Percentiles rank a stretch among this genome's conserved stretches.
phyloP scores from a whole-genome alignment of 2,113 vertebrate genomes.

The Lanius ludovicianus region DNA sequence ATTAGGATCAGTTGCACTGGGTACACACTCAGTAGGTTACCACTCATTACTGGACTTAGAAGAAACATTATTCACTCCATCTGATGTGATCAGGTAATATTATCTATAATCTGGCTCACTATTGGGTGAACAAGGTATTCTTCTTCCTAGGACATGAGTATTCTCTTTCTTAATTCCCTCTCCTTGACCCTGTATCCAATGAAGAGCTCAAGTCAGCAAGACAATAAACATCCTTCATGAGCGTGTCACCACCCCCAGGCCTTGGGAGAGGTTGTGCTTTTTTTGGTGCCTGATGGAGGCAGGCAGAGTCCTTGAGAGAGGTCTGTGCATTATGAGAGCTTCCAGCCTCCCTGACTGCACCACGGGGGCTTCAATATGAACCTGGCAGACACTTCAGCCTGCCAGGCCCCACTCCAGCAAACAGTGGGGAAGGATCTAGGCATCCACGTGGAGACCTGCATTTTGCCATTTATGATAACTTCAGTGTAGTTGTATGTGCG shows the following conservation, averaged over 20 bases:
- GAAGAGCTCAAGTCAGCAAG: not conserved
- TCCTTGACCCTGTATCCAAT: not conserved
- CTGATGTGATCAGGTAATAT: not conserved
- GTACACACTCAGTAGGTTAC: not conserved
- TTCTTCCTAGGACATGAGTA: not conserved
- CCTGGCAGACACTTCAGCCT: not conserved
- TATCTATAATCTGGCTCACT: not conserved
- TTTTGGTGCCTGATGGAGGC: not conserved
- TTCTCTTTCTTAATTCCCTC: not conserved
- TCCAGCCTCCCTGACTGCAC: not conserved
- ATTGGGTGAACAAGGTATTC: not conserved
- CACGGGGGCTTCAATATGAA: rapidly evolving
- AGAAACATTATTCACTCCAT: not conserved
- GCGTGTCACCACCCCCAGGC: not conserved
- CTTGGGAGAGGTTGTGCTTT: not conserved
- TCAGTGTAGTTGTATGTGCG: not conserved
- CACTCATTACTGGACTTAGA: not conserved
- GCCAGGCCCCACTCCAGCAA: not conserved
- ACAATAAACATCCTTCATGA: not conserved
- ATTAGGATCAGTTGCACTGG: not conserved
- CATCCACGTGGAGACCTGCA: not conserved
- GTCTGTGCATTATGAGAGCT: not conserved
- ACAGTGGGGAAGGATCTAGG: not conserved
- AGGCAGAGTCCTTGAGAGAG: not conserved
- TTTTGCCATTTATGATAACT: not conserved